A percentile compares a stretch with the other conserved stretches of the same genome.
These are phyloP conservation scores for Caenorhabditis auriculariae DNA, from an alignment of 2,888 invertebrate genomes.

Conservation along the genomic window DNA sequence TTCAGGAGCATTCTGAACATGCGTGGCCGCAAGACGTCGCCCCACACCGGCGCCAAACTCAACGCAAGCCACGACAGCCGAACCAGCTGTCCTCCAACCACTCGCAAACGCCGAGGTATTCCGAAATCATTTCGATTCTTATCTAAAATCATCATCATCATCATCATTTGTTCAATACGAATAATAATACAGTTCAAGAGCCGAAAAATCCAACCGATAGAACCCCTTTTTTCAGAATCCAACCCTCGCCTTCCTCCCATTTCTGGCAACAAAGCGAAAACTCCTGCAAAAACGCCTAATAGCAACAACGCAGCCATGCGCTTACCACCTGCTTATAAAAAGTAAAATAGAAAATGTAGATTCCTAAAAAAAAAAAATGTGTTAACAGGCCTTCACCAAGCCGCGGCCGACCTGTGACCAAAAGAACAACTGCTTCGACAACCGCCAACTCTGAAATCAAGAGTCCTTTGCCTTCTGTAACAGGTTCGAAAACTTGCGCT, in stretches of 20 bases:
- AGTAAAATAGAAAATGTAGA: constrained; percentile 2
- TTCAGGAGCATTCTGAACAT: constrained; percentile 37
- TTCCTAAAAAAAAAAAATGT: background rate
- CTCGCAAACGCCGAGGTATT: constrained; percentile 30
- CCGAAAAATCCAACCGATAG: too few species aligned
- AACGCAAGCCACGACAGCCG: constrained; percentile 21
- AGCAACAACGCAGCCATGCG: constrained; percentile 11
- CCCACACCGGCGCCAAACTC: constrained; percentile 11
- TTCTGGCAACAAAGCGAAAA: constrained; percentile 4
- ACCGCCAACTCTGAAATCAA: constrained; percentile 7
- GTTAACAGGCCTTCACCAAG: constrained; percentile 21
- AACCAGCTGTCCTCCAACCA: constrained; percentile 40
- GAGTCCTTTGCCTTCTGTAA: constrained; percentile 8
- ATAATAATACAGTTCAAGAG: too few species aligned
- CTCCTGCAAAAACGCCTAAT: constrained; percentile 7
- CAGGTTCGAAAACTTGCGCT: constrained; percentile 3
- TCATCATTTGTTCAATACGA: too few species aligned
- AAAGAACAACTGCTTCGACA: constrained; percentile 30
- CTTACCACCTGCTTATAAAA: constrained; percentile 22
- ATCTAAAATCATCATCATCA: too few species aligned
- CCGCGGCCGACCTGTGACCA: constrained; percentile 29
- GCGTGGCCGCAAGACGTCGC: constrained; percentile 29
- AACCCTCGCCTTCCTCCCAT: constrained; percentile 43
- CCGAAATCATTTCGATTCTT: background rate
- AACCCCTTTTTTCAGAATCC: constrained; percentile 25